Base-by-base conservation (phyloP, 2,113 vertebrate species). In the Prunella himalayana region DNA sequence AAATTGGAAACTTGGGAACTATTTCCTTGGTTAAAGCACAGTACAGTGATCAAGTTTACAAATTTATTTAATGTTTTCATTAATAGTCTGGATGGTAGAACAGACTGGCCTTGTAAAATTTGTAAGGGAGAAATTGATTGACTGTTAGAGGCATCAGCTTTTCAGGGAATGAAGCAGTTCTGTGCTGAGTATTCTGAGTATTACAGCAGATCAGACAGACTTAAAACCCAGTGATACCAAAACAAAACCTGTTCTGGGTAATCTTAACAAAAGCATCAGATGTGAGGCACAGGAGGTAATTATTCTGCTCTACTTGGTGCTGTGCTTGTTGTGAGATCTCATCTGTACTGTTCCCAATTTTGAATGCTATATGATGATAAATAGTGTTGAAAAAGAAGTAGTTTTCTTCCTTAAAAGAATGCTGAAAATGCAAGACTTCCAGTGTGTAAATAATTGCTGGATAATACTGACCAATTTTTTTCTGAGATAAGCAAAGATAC, bases 271-370 rank as follows among this genome's bases (percentile, higher is more conserved):
- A 95, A 92, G 76, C 80, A 90, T 95, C 88, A 90, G 76, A 90
- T 95, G 88, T 39, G 42, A 93, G 60, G 76, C 88, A 94, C 96
- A 94, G 88, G 92, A 96, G 95, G 94, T 86, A 59, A 96, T 97
- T 97, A 95, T 94, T 95, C 94, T 95, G 96, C 95, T 95, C 96
- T 92, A 93, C 76, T 96, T 95, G 78, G 53, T 89, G 76, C 86
- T 72, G 47, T 86, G 71, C 51, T 82, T 37, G 21, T 88, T 90
- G 78, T 25, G 66, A 95, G 50, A 80, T 77, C 16, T 94, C 60
- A 23, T 93, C 84, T 89, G 25, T 53, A 76, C 44, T 27, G 37
- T 41, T 88, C n/a, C 15, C 5, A 28, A 0, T 88, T 92, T 57
- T 77, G 71, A 47, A 54, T 86, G 50, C 11, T 82, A 6, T 41